phyloP scores from a whole-genome alignment of 2,797 vertebrate species.

The Hybognathus amarus region DNA sequence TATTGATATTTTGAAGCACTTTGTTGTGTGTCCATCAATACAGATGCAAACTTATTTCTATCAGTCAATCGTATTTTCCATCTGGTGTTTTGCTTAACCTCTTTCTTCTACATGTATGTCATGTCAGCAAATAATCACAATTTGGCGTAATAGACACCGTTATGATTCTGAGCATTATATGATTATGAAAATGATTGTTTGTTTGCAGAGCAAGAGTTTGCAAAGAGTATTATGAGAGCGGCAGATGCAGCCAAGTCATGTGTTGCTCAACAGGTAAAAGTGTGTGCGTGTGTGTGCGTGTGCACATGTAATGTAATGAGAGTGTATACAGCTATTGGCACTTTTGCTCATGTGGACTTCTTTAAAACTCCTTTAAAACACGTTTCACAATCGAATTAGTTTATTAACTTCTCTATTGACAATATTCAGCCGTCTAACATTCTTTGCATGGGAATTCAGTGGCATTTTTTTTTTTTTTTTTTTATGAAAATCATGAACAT shows the following conservation, averaged over 20 bases:
- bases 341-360: not conserved
- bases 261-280: slow-evolving; percentile 85
- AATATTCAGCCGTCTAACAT: not conserved
- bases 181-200: not conserved
- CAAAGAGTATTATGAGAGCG: slow-evolving; percentile 85
- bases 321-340: not conserved
- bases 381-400: not conserved
- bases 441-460: not conserved
- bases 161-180: not conserved
- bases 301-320: no score
- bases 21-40: slow-evolving; percentile 29
- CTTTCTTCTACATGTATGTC: not conserved
- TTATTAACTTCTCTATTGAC: not conserved
- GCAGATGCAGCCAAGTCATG: slow-evolving; percentile 81
- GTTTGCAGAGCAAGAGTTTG: slow-evolving; percentile 87
- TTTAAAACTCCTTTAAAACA: not conserved
- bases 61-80: slow-evolving; percentile 28
- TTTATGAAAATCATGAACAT: not conserved
- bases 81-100: not conserved
- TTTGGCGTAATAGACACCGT: not conserved
- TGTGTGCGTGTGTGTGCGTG: not conserved
- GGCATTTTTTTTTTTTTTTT: not conserved
- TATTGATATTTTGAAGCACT: slow-evolving; percentile 46
- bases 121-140: not conserved
- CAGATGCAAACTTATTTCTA: slow-evolving; percentile 9